Evolutionary conservation across 1,140 invertebrate genomes (phyloP).

Genomic region (Aethina tumida): DNA sequence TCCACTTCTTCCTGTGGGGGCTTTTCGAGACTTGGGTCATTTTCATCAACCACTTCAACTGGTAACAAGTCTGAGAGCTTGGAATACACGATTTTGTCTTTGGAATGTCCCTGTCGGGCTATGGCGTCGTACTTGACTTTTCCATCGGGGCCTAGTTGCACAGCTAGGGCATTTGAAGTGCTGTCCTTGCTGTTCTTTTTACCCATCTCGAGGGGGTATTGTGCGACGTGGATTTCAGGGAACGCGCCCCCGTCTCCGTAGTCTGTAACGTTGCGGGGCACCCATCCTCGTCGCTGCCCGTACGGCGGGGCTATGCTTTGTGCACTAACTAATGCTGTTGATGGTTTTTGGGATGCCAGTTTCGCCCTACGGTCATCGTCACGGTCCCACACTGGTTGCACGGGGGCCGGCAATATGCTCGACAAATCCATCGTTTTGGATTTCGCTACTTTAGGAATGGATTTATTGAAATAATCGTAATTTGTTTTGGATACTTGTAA

Average conservation of each 20-base stretch:
- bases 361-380: slow-evolving; percentile 70
- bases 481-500: too few species aligned
- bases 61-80: slow-evolving; percentile 90
- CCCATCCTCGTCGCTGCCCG: slow-evolving; percentile 89
- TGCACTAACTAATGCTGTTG: slow-evolving; percentile 67
- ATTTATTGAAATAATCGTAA: too few species aligned
- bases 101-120: slow-evolving; percentile 87
- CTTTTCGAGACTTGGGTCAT: slow-evolving; percentile 79
- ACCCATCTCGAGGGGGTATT: slow-evolving; percentile 89
- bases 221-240: slow-evolving; percentile 95
- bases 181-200: slow-evolving; percentile 60
- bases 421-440: slow-evolving; percentile 15
- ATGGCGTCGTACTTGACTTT: slow-evolving; percentile 97
- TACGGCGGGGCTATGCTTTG: slow-evolving; percentile 88
- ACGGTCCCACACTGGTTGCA: slow-evolving; percentile 75
- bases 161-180: slow-evolving; percentile 82
- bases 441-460: too few species aligned
- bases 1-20: slow-evolving; percentile 77
- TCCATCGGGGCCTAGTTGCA: slow-evolving; percentile 86
- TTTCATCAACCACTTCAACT: slow-evolving; percentile 83
- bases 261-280: slow-evolving; percentile 79
- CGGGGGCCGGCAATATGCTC: slow-evolving; percentile 73
- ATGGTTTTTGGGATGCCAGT: slow-evolving; percentile 45
- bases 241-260: slow-evolving; percentile 95
- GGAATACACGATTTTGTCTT: slow-evolving; percentile 96